These are phyloP conservation scores for Silvanus unidentatus DNA, from an alignment of 2,888 invertebrate species.

Conservation along the genomic window DNA sequence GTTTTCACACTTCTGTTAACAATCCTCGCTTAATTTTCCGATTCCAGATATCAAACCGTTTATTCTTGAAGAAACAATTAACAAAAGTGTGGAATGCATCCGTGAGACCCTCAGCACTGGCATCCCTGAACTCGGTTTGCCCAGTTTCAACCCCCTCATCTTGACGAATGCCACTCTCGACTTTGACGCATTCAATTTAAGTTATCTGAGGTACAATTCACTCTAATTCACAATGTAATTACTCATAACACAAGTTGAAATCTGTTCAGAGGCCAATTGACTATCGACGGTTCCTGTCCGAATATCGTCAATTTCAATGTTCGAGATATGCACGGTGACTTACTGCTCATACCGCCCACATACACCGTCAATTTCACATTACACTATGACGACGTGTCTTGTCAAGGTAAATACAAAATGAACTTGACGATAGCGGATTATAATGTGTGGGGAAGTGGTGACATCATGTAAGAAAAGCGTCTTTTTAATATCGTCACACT, in stretches of 20 bases:
- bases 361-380: slow-evolving; percentile 7
- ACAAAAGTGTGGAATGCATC: slow-evolving; percentile 11
- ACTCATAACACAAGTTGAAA: too few species aligned
- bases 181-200: slow-evolving; percentile 5
- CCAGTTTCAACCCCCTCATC: slow-evolving; percentile 9
- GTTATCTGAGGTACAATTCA: background rate
- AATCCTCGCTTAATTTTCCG: too few species aligned
- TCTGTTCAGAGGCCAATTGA: background rate
- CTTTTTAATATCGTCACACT: background rate
- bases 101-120: slow-evolving; percentile 6
- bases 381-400: slow-evolving; percentile 6
- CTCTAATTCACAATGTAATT: background rate
- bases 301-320: slow-evolving; percentile 10
- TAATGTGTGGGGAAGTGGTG: slow-evolving; percentile 6
- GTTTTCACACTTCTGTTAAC: too few species aligned
- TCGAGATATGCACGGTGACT: slow-evolving; percentile 1
- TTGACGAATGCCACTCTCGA: slow-evolving; percentile 4
- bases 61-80: slow-evolving; percentile 5
- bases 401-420: slow-evolving; percentile 5
- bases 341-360: slow-evolving; percentile 9
- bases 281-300: background rate
- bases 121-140: slow-evolving; percentile 7
- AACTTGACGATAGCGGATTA: slow-evolving; percentile 6
- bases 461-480: slow-evolving; percentile 1
- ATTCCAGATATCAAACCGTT: too few species aligned